Conservation (phyloP, 2,113 vertebrate species). For the Progne subis region DNA sequence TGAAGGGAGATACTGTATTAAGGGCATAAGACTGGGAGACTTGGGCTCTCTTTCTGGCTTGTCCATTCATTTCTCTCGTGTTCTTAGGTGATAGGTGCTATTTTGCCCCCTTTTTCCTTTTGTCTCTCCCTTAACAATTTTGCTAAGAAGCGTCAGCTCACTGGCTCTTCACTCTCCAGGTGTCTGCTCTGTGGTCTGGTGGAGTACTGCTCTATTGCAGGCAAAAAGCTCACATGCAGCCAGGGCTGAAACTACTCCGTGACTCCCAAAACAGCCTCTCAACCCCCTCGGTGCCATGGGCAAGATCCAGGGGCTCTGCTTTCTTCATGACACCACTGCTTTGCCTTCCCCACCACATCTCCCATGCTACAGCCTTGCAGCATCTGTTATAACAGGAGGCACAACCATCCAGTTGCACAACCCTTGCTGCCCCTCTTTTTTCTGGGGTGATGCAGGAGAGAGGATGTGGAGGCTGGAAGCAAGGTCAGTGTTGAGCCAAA, state of each 20-base stretch:
- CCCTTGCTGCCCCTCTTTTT: background rate
- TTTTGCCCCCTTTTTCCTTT: background rate
- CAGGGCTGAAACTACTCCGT: fast-evolving
- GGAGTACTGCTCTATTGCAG: background rate
- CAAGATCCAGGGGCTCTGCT: background rate
- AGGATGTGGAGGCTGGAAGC: fast-evolving
- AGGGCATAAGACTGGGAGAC: background rate
- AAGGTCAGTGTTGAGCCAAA: background rate
- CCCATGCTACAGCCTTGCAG: background rate
- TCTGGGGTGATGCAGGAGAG: background rate
- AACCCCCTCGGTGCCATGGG: background rate
- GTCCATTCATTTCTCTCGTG: background rate
- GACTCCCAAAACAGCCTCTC: background rate
- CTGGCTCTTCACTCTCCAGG: background rate
- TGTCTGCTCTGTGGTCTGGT: background rate
- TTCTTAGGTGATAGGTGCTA: background rate
- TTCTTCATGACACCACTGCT: background rate
- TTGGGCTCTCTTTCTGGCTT: background rate
- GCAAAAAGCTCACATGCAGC: background rate
- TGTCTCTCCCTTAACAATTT: background rate
- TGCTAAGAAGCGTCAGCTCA: background rate
- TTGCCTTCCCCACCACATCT: background rate
- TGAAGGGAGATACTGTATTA: background rate
- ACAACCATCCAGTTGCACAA: background rate
- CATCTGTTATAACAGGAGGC: background rate